phyloP scores from a whole-genome alignment of 2,113 vertebrate genomes.

The Seriola dumerili region DNA sequence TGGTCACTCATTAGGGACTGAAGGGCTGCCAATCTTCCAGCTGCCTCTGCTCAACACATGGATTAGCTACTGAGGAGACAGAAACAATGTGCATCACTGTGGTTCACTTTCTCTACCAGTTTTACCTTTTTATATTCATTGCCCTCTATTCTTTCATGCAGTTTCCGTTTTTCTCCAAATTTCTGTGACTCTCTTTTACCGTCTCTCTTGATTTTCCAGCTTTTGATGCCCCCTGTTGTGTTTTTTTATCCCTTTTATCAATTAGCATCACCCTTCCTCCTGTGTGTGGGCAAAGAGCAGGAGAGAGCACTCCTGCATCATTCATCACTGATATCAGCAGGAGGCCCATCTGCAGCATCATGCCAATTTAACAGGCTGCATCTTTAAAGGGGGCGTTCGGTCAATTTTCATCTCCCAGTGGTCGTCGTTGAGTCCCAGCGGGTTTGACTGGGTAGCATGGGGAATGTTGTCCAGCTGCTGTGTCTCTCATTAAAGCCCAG shows the following conservation, averaged over 20 bases:
- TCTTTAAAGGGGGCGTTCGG: slow-evolving; percentile 7
- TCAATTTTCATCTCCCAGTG: slow-evolving; percentile 11
- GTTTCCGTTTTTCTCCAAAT: neutral
- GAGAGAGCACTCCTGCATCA: slow-evolving; percentile 14
- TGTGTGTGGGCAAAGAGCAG: slow-evolving; percentile 24
- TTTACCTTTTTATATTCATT: neutral
- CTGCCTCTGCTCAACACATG: slow-evolving; percentile 57
- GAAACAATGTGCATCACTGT: slow-evolving; percentile 7
- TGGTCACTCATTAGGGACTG: slow-evolving; percentile 72
- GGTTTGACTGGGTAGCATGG: slow-evolving; percentile 7
- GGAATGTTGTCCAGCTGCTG: slow-evolving; percentile 6
- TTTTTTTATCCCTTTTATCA: slow-evolving; percentile 21
- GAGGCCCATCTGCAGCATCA: slow-evolving; percentile 24
- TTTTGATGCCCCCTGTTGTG: slow-evolving; percentile 12
- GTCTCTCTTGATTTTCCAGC: neutral
- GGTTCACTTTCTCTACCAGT: neutral
- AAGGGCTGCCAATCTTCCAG: slow-evolving; percentile 70
- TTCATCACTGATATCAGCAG: slow-evolving; percentile 2
- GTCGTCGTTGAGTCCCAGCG: neutral
- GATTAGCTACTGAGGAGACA: slow-evolving; percentile 40
- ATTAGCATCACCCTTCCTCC: slow-evolving; percentile 8
- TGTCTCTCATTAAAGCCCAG: slow-evolving; percentile 17
- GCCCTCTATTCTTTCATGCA: neutral
- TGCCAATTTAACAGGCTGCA: slow-evolving; percentile 20
- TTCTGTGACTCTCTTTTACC: neutral